Base-by-base conservation (phyloP, 1,140 invertebrate genomes). In the Sycobia sp. region DNA sequence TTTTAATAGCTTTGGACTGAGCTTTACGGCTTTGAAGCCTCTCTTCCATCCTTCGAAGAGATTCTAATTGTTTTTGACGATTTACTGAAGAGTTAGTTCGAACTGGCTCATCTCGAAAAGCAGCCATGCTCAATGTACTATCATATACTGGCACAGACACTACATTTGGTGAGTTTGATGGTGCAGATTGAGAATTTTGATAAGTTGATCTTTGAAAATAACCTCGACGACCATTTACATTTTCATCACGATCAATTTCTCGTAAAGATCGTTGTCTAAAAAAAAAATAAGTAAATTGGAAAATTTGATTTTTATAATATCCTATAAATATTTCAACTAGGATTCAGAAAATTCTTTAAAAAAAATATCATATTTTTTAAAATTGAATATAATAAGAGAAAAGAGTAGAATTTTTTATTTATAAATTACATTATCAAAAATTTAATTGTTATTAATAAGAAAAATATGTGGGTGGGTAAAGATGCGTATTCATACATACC, bases 211-310 rank as follows among this genome's bases (percentile, higher is more conserved):
- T 69, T 22, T 83, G 82, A 18, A 90, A 81, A 4, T 82, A 80
- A 27, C 89, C 89, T 71, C 87, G 82, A 49, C 84, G 83, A 13
- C 89, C 89, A 80, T 91, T 90, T 4, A 90, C 87, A 76, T 91
- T 90, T 66, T 88, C 86, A 75, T 90, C 89, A 74, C 81, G 82
- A 72, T 90, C 87, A 39, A 86, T 67, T 38, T 72, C 67, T 51
- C 56, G 66, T 23, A 29, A 16, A 20, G 55, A 34, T 10, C 8
- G 67, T 76, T 65, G 73, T 51, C 69, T 73, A 41, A 4, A 47
- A 66, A 63, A 56, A 62, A 53, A n/a, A 18, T 13, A 36, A n/a
- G n/a, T n/a, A n/a, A n/a, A n/a, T n/a, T n/a, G n/a, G 43, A 10
- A 39, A 49, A 46, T 51, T 51, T n/a, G n/a, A 0, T 43, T 25